Conservation (phyloP, 2,113 vertebrate species). For the Pogonocichla stellata region DNA sequence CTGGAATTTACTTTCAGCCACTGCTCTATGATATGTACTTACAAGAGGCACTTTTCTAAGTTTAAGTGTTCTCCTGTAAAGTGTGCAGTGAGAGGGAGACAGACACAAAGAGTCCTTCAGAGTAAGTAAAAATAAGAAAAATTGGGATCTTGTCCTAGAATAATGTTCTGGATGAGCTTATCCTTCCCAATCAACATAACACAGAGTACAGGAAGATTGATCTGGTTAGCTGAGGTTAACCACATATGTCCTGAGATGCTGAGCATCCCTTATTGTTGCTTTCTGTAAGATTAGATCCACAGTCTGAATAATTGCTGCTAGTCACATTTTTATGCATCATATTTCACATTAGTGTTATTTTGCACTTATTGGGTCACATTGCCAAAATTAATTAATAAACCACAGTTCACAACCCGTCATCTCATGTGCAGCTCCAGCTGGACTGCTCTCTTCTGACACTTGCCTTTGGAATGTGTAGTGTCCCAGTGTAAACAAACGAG, state of each 20-base stretch:
- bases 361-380: background rate
- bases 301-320: background rate
- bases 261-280: background rate
- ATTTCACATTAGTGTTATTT: background rate
- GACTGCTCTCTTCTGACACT: background rate
- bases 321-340: background rate
- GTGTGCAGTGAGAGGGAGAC: background rate
- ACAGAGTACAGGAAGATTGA: background rate
- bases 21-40: background rate
- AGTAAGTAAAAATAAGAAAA: background rate
- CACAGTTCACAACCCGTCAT: background rate
- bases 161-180: background rate
- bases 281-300: background rate
- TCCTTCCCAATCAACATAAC: background rate
- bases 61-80: background rate
- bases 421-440: background rate
- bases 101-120: background rate
- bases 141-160: background rate
- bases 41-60: background rate
- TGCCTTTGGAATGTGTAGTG: background rate
- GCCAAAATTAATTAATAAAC: conserved; percentile 23
- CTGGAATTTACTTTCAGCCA: background rate
- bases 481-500: background rate
- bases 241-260: background rate
- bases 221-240: background rate